A percentile compares a stretch with the other conserved stretches of the same genome.
Evolutionary conservation across 1,140 invertebrate species (phyloP).

Genomic region (Aphis gossypii): DNA sequence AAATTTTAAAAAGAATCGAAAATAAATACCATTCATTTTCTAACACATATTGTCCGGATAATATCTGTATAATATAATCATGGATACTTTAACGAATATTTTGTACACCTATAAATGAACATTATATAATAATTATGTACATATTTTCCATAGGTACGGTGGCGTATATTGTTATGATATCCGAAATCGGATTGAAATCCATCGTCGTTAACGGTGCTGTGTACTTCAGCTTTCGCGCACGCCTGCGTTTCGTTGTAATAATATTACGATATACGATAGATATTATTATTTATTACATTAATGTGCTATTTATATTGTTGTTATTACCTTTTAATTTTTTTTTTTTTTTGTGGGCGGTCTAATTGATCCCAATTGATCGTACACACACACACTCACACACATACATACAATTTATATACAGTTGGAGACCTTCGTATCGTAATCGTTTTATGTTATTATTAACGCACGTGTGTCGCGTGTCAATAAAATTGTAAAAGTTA

Average conservation of each 20-base stretch:
- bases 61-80: no score
- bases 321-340: neutral
- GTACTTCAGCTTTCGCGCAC: neutral
- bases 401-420: neutral
- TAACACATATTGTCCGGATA: no score
- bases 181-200: neutral
- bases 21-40: no score
- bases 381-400: neutral
- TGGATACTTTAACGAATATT: no score
- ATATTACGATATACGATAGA: neutral
- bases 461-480: neutral
- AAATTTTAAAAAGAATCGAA: no score
- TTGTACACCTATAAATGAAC: neutral
- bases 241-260: neutral
- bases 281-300: conserved; percentile 1
- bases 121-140: neutral
- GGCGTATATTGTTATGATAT: no score
- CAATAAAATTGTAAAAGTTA: conserved; percentile 39
- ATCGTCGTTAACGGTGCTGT: neutral
- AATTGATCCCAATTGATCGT: conserved; percentile 36
- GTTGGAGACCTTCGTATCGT: neutral
- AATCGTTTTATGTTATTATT: conserved; percentile 37
- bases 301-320: neutral
- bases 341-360: conserved; percentile 21
- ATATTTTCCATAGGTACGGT: no score